Evolutionary conservation across 2,797 vertebrate genomes (phyloP), one percentile per base, ranked within the genome.

Genomic region (Loriculus beryllinus): DNA sequence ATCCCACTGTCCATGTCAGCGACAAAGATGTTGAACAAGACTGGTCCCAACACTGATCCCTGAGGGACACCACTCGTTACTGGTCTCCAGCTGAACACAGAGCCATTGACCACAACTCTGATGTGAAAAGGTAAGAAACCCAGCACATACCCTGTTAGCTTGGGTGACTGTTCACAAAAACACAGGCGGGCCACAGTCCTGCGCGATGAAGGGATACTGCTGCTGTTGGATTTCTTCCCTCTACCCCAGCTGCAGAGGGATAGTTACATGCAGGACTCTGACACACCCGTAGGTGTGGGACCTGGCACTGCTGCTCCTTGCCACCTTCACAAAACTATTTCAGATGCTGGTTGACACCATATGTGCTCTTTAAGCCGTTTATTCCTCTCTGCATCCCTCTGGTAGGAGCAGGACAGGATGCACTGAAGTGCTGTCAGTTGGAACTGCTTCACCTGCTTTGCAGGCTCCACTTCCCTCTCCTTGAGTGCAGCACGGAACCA

Each of bases 151-250:
- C 2, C n/a, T 10, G 14, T 7, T 8, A 76, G 45, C 28, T 25
- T 37, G 18, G 4, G 17, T 10, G 18, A 4, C 12, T 60, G 8
- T 21, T 56, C 39, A 82, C 35, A 18, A 51, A 86, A 31, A 6
- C 54, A 26, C 0, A 1, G 64, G 5, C 22, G n/a, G 14, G 35
- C 5, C 19, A 14, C 23, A 31, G 43, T 31, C 19, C 31, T 29
- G 29, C 22, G 8, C 3, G 60, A 7, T 1, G 1, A 1, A 2
- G 11, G 15, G 52, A 29, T 12, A 42, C 3, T 5, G 63, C 2
- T 65, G 68, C 40, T 67, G 35, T 4, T 14, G 18, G 29, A 35
- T 47, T 60, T 75, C n/a, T 67, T 69, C 10, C n/a, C 23, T 33
- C 2, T 1, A 29, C 22, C n/a, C 10, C 0, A 5, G 42, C 16